These are phyloP conservation scores for Hyphantria cunea DNA, from an alignment of 1,140 invertebrate species.

Conservation along the genomic window DNA sequence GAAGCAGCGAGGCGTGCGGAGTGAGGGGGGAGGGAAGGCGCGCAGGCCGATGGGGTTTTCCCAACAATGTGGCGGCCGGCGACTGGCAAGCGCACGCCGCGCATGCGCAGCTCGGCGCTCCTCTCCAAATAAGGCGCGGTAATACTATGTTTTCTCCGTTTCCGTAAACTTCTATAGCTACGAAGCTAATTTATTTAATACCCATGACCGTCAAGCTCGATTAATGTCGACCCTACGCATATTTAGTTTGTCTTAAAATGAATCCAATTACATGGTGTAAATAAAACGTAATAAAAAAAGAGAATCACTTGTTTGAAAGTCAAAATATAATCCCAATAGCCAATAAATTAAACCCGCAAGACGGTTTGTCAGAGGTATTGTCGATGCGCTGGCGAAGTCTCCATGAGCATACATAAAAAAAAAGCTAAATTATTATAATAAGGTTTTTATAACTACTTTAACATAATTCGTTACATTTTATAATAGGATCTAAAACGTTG, in stretches of 20 bases:
- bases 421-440: too few relatives aligned
- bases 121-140: conserved; percentile 38
- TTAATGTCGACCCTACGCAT: background rate
- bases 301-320: conserved; percentile 17
- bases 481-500: too few relatives aligned
- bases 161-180: conserved; percentile 13
- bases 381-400: conserved; percentile 7
- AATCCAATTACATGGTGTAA: background rate
- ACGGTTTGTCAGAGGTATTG: conserved; percentile 3
- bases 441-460: too few relatives aligned
- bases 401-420: background rate
- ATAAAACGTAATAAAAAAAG: conserved; percentile 4
- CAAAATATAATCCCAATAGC: conserved; percentile 2
- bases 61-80: conserved; percentile 66
- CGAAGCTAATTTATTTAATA: conserved; percentile 4
- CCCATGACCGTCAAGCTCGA: conserved; percentile 2
- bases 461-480: too few relatives aligned
- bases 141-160: conserved; percentile 33
- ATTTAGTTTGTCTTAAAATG: background rate
- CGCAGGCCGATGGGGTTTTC: conserved; percentile 62
- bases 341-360: conserved; percentile 8
- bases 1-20: conserved; percentile 31
- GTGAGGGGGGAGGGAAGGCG: conserved; percentile 26
- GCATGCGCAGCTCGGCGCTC: conserved; percentile 30
- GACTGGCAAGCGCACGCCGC: conserved; percentile 27